phyloP scores from a whole-genome alignment of 2,113 vertebrate species.

The Zootoca vivipara region DNA sequence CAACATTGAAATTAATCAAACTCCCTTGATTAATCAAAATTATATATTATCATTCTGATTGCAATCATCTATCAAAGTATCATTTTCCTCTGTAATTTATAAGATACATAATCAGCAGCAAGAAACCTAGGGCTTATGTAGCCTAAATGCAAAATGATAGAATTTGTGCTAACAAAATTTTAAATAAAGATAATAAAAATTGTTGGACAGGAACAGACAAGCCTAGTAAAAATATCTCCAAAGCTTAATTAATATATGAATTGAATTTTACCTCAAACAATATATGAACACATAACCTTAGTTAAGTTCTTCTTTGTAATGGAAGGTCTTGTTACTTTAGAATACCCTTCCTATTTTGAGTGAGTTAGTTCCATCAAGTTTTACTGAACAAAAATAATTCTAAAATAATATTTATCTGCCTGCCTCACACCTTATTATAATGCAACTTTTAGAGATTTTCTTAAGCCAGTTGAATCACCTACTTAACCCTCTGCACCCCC shows the following conservation, averaged over 20 bases:
- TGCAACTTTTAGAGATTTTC: background rate
- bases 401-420: background rate
- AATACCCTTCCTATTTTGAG: background rate
- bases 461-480: background rate
- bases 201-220: background rate
- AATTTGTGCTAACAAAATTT: constrained; percentile 3
- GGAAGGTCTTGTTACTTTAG: background rate
- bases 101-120: constrained; percentile 68
- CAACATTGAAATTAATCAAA: constrained; percentile 78
- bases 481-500: background rate
- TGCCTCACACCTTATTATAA: background rate
- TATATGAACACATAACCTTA: background rate
- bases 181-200: background rate
- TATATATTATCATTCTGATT: constrained; percentile 78
- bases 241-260: background rate
- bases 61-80: constrained; percentile 79
- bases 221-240: constrained; percentile 2
- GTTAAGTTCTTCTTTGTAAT: background rate
- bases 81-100: constrained; percentile 69
- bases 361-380: constrained; percentile 18
- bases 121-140: constrained; percentile 43
- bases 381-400: background rate
- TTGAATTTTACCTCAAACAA: background rate
- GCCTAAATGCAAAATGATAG: constrained; percentile 39
- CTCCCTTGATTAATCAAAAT: constrained; percentile 80